Percentiles rank a stretch among this genome's conserved stretches.
Conservation (phyloP, 2,888 invertebrate genomes). For the Bombylius discolor region DNA sequence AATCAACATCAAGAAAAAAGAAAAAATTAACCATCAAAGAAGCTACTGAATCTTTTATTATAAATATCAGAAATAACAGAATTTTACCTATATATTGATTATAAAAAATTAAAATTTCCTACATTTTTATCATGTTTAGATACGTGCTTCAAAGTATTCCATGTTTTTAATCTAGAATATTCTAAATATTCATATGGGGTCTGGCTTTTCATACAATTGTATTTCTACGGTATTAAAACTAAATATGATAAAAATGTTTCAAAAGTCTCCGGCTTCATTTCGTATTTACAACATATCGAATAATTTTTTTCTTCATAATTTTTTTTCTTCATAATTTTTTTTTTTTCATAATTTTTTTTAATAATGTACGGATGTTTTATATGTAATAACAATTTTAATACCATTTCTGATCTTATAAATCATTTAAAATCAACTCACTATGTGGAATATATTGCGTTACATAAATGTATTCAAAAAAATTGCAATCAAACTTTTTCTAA, state of each 20-base stretch:
- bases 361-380: not conserved
- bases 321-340: not conserved
- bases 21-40: conserved; percentile 1
- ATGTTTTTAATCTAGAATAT: conserved; percentile 4
- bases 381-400: not conserved
- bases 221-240: not conserved
- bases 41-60: not conserved
- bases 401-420: not conserved
- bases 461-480: not conserved
- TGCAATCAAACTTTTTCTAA: not conserved
- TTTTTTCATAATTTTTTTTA: not conserved
- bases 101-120: conserved; percentile 1
- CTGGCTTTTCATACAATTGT: conserved; percentile 1
- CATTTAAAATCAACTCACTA: not conserved
- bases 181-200: not conserved
- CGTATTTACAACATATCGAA: not conserved
- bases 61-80: not conserved
- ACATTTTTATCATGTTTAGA: conserved; percentile 1
- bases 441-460: not conserved
- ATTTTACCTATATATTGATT: conserved; percentile 5
- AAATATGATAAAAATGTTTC: not conserved
- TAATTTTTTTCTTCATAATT: not conserved
- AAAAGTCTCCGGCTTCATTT: conserved; percentile 1
- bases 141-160: conserved; percentile 4
- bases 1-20: not conserved